Base-by-base conservation (phyloP, 2,888 invertebrate species). In the Odontomyia ornata region DNA sequence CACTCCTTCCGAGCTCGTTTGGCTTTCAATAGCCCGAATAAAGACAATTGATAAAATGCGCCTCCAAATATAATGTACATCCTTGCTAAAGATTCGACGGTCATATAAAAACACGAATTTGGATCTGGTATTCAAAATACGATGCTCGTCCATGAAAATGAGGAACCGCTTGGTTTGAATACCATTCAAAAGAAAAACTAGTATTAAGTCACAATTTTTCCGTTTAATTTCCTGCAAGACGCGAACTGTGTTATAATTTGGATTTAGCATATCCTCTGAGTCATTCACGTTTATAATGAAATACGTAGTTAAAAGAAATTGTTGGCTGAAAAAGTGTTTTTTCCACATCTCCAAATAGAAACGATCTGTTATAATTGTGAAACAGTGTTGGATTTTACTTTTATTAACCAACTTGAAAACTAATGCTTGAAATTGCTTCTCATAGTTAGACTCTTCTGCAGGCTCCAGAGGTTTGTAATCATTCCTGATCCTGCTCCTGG, bases 11-110 rank as follows among this genome's bases (percentile, higher is more conserved):
- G 71, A 56, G 47, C 78, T 79, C 13, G 79, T 80, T 69, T 57
- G 18, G 23, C 60, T 60, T 21, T 81, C 86, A 81, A 90, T 91
- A 80, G 89, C 88, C 67, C 89, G 89, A 15, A 95, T 86, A 80
- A 95, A 95, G 7, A 95, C 85, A 0, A 93, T 91, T 81, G 93
- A 92, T 21, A 94, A 89, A 67, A 95, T 91, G 79, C 92, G 89
- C 79, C 91, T 92, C 95, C 95, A 95, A 15, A 95, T 84, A 81
- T 92, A 92, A 81, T 91, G 89, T 79, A 93, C 86, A 4, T 91
- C 89, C 79, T 89, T 88, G 72, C 88, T 88, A 81, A 94, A 91
- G 1, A 95, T 86, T 4, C 93, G 87, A 77, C 88, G 86, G 84
- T 95, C 94, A 83, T 93, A 89, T 0, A 94, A 86, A 77, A 95